A percentile compares a stretch with the other conserved stretches of the same genome.
Evolutionary conservation across 2,888 invertebrate species (phyloP).

Genomic region (Tenthredo notha): DNA sequence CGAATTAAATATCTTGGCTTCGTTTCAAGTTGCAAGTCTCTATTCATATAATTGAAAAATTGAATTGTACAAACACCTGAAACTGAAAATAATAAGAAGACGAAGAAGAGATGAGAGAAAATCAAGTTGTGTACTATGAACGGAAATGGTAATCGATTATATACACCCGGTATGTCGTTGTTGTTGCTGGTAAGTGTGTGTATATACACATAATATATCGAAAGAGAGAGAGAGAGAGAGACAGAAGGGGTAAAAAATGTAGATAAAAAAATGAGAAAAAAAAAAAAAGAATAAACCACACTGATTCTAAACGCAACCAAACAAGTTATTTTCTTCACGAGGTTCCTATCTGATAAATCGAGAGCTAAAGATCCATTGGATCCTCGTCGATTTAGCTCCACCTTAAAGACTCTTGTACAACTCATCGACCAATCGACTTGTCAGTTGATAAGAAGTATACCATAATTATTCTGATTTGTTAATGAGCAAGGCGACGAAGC

Average conservation of each 20-base stretch:
- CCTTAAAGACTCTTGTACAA: conserved; percentile 64
- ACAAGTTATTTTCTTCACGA: conserved; percentile 71
- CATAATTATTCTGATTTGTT: conserved; percentile 75
- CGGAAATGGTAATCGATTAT: not conserved
- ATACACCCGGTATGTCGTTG: conserved; percentile 27
- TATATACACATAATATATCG: not conserved
- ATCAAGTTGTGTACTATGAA: not conserved
- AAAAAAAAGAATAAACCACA: conserved; percentile 42
- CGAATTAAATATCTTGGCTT: not conserved
- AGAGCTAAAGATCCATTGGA: conserved; percentile 66
- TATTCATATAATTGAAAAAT: not conserved
- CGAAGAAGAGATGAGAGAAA: not conserved
- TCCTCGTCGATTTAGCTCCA: conserved; percentile 67
- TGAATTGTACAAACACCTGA: not conserved
- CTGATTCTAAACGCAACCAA: conserved; percentile 61
- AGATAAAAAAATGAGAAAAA: conserved; percentile 12
- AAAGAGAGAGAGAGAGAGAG: conserved; percentile 41
- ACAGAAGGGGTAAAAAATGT: conserved; percentile 56
- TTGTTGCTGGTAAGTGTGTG: conserved; percentile 3
- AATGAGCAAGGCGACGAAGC: conserved; percentile 68
- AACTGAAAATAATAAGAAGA: not conserved
- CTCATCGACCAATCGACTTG: conserved; percentile 68
- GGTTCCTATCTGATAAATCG: conserved; percentile 65
- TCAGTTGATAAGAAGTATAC: conserved; percentile 71
- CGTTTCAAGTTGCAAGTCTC: not conserved